Percentiles rank a stretch among this genome's conserved stretches.
phyloP scores from a whole-genome alignment of 2,113 vertebrate genomes.

The Oenanthe oenanthe region DNA sequence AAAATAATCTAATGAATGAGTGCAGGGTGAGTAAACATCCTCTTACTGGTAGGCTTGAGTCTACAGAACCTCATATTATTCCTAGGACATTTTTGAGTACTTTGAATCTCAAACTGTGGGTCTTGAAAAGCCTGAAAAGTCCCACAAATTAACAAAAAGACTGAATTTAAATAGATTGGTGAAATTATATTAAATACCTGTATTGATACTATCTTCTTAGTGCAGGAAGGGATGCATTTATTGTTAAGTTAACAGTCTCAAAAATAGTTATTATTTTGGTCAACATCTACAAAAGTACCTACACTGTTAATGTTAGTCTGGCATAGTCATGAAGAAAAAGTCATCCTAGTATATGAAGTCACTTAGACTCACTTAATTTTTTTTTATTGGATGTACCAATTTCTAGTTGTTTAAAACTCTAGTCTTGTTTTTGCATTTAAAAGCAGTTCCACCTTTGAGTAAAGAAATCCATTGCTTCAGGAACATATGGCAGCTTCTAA shows the following conservation, averaged over 20 bases:
- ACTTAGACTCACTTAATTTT: neutral
- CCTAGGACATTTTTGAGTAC: neutral
- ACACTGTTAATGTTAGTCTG: neutral
- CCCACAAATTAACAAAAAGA: neutral
- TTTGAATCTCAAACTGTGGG: neutral
- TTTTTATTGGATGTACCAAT: neutral
- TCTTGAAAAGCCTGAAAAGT: neutral
- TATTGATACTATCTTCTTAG: neutral
- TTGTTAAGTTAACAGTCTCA: neutral
- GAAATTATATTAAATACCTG: neutral
- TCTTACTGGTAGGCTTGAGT: accelerated
- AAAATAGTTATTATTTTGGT: neutral
- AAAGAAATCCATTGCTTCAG: neutral
- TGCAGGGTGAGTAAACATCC: neutral
- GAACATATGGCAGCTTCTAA: neutral
- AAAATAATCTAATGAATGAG: neutral
- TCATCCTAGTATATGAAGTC: neutral
- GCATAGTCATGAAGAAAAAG: neutral
- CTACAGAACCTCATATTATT: neutral
- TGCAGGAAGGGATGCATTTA: accelerated
- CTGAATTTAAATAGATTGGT: neutral
- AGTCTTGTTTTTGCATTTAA: neutral
- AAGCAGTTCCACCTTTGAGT: neutral
- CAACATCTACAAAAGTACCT: neutral
- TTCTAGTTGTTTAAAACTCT: neutral